Evolutionary conservation across 64 coral and sea anemone genomes (phyloP).

Genomic region (Actinia equina): DNA sequence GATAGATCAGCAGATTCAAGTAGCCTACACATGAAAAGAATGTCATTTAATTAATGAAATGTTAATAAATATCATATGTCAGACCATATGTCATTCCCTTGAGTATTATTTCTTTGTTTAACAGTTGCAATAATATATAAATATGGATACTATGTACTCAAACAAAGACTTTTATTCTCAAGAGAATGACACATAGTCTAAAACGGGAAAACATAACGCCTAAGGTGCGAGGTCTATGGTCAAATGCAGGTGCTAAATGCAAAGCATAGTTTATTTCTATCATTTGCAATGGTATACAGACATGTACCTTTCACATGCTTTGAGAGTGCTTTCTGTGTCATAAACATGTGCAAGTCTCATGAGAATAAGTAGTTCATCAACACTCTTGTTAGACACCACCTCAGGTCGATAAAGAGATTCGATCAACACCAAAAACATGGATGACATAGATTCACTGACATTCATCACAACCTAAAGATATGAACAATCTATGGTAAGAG

Average conservation of each 20-base stretch:
- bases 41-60: too few species aligned
- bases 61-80: not conserved
- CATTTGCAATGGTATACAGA: not conserved
- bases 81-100: too few species aligned
- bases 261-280: not conserved
- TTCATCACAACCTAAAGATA: slow-evolving; percentile 67
- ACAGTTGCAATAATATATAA: too few species aligned
- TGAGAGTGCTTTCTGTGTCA: slow-evolving; percentile 78
- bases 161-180: too few species aligned
- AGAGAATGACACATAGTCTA: too few species aligned
- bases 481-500: not conserved
- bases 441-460: slow-evolving; percentile 64
- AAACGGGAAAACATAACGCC: too few species aligned
- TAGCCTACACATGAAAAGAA: slow-evolving; percentile 33
- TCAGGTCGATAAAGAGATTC: slow-evolving; percentile 86
- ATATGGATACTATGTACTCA: too few species aligned
- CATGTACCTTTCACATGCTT: slow-evolving; percentile 69
- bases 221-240: too few species aligned
- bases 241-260: too few species aligned
- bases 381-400: slow-evolving; percentile 55
- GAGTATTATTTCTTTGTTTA: too few species aligned
- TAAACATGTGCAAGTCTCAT: slow-evolving; percentile 93
- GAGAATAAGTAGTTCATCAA: slow-evolving; percentile 80
- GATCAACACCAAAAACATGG: slow-evolving; percentile 82
- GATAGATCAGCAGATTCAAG: slow-evolving; percentile 57